Conservation (phyloP, 2,888 invertebrate genomes). For the Ormia ochracea region DNA sequence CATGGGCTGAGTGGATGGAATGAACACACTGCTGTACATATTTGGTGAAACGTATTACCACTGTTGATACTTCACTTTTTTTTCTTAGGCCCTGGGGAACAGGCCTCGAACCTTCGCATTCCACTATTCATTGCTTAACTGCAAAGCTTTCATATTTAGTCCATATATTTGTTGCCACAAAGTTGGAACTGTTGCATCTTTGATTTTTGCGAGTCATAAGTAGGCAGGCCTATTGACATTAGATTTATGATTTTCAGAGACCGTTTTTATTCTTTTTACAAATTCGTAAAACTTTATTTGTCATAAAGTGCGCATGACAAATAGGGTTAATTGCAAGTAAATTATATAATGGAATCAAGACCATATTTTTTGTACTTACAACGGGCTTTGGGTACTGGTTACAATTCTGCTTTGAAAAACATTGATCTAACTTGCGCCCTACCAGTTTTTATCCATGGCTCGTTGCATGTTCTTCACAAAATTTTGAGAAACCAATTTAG, state of each 20-base stretch:
- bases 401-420: too few species aligned
- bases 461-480: too few species aligned
- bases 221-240: slow-evolving; percentile 44
- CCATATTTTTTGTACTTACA: neutral
- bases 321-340: slow-evolving; percentile 15
- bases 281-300: slow-evolving; percentile 17
- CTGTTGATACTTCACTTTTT: too few species aligned
- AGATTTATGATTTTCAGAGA: neutral
- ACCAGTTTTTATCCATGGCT: too few species aligned
- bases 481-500: too few species aligned
- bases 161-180: slow-evolving; percentile 1
- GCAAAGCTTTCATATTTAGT: neutral
- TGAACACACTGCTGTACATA: too few species aligned
- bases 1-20: too few species aligned
- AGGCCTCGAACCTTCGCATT: neutral
- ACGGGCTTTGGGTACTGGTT: too few species aligned
- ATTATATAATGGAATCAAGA: neutral
- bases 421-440: too few species aligned
- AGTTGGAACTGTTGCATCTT: slow-evolving; percentile 1
- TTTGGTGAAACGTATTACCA: too few species aligned
- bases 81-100: neutral
- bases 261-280: neutral
- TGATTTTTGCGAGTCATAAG: slow-evolving; percentile 36
- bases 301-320: slow-evolving; percentile 28
- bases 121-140: neutral